These are phyloP conservation scores for Liopterus haemorrhoidalis DNA, from an alignment of 2,888 invertebrate species.

Conservation along the genomic window DNA sequence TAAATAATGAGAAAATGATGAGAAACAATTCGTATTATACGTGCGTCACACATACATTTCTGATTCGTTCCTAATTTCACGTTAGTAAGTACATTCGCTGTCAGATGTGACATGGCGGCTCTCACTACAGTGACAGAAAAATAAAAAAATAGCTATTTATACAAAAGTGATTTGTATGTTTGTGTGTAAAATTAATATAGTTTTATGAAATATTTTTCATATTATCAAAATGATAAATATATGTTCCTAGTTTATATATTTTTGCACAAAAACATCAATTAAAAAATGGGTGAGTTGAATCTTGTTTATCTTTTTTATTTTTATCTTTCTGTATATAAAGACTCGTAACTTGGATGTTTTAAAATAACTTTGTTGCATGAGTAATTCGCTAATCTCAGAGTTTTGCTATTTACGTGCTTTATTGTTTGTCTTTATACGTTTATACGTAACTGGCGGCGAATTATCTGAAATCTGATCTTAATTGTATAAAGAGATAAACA, in stretches of 20 bases:
- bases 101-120: slow-evolving; percentile 17
- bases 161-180: no score
- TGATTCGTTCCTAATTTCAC: slow-evolving; percentile 1
- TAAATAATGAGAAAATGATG: no score
- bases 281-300: slow-evolving; percentile 16
- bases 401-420: background rate
- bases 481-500: no score
- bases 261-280: background rate
- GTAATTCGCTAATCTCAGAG: slow-evolving; percentile 10
- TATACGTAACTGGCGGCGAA: no score
- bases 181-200: slow-evolving; percentile 3
- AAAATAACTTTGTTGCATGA: slow-evolving; percentile 17
- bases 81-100: slow-evolving; percentile 6
- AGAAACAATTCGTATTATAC: no score
- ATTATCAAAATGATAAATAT: slow-evolving; percentile 11
- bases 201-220: slow-evolving; percentile 14
- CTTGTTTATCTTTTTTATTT: slow-evolving; percentile 19
- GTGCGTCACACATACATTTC: no score
- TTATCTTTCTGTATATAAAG: slow-evolving; percentile 13
- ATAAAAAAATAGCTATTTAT: slow-evolving; percentile 18
- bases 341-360: slow-evolving; percentile 6
- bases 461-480: no score
- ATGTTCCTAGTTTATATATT: slow-evolving; percentile 15
- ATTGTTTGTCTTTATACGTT: background rate
- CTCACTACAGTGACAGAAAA: slow-evolving; percentile 16